Evolutionary conservation across 2,888 invertebrate genomes (phyloP).

Genomic region (Drosophila tanythrix): DNA sequence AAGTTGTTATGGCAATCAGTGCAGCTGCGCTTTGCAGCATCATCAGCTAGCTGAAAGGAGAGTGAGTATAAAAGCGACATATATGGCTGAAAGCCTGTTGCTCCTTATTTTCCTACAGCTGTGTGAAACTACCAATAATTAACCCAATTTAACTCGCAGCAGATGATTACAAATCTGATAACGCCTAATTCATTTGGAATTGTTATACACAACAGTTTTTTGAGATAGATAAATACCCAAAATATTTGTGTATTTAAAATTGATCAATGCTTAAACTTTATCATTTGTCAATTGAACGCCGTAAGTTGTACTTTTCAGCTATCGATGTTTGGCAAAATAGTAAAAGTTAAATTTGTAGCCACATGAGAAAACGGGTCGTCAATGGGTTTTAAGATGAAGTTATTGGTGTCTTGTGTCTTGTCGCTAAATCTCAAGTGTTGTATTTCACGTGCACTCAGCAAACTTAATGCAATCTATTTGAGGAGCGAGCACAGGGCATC

Average conservation of each 20-base stretch:
- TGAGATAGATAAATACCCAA: neutral
- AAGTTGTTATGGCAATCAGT: constrained; percentile 78
- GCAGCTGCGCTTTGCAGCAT: constrained; percentile 49
- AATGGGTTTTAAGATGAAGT: neutral
- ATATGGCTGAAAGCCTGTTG: constrained; percentile 42
- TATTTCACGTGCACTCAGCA: constrained; percentile 2
- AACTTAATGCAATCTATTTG: constrained; percentile 41
- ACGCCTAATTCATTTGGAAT: neutral
- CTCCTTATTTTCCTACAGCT: neutral
- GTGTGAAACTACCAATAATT: constrained; percentile 33
- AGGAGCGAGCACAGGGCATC: constrained; percentile 34
- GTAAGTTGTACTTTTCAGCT: neutral
- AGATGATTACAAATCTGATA: neutral
- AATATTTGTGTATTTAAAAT: neutral
- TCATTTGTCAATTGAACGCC: neutral
- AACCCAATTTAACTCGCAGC: constrained; percentile 12
- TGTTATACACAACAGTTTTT: neutral
- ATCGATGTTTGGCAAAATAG: neutral
- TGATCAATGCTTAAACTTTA: neutral
- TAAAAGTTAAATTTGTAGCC: neutral
- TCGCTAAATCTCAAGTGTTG: neutral
- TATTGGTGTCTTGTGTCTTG: constrained; percentile 7
- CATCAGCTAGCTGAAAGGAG: constrained; percentile 3
- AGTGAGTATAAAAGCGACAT: constrained; percentile 17
- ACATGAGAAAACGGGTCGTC: neutral